Conservation (phyloP, 2,888 invertebrate genomes). For the Tetragnatha montana region DNA sequence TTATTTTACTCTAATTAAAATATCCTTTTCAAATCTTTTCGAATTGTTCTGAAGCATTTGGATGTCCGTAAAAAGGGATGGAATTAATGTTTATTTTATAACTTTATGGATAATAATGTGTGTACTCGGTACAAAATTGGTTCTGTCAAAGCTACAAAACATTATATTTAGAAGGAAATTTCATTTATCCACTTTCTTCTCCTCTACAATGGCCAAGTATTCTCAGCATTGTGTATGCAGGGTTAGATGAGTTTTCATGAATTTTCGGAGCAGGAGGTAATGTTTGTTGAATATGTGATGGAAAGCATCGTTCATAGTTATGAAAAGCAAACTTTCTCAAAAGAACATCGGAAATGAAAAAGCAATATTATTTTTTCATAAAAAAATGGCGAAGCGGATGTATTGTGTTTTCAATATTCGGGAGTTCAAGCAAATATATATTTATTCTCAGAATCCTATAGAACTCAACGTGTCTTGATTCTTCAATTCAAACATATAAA, state of each 20-base stretch:
- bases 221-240: background rate
- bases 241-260: background rate
- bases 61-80: no score
- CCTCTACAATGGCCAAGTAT: background rate
- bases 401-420: constrained; percentile 24
- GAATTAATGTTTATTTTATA: no score
- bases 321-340: background rate
- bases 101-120: no score
- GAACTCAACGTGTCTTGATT: background rate
- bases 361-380: constrained; percentile 32
- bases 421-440: background rate
- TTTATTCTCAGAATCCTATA: background rate
- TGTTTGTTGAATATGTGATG: background rate
- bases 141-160: no score
- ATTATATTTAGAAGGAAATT: background rate
- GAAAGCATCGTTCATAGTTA: background rate
- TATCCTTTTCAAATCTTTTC: no score
- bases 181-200: background rate
- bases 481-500: background rate
- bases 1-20: no score
- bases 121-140: no score
- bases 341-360: constrained; percentile 7
- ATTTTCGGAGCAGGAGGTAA: background rate
- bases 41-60: no score
- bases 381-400: background rate